These are phyloP conservation scores for Parapsyche elsis DNA, from an alignment of 1,140 invertebrate genomes.

Conservation along the genomic window DNA sequence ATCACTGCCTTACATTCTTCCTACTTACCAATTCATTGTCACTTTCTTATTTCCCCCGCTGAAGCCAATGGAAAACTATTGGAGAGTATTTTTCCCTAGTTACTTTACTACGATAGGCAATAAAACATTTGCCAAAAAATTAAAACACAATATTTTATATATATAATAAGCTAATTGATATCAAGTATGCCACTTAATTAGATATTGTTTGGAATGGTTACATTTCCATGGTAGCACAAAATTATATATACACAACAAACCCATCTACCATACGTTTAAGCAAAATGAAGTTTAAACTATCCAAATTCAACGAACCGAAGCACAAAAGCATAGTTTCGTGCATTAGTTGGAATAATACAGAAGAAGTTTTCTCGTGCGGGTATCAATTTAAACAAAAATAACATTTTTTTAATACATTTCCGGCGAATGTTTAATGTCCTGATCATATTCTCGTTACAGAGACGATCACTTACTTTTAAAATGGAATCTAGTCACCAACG, in stretches of 20 bases:
- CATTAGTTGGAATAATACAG: slow-evolving; percentile 90
- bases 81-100: too few relatives aligned
- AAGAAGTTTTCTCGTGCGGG: slow-evolving; percentile 93
- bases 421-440: slow-evolving; percentile 37
- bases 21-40: too few relatives aligned
- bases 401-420: slow-evolving; percentile 17
- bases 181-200: too few relatives aligned
- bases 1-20: too few relatives aligned
- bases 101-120: too few relatives aligned
- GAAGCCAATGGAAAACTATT: too few relatives aligned
- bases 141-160: too few relatives aligned
- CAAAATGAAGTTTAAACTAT: slow-evolving; percentile 86
- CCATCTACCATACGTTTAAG: background rate
- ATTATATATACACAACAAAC: slow-evolving; percentile 13
- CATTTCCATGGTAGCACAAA: background rate
- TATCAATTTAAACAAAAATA: slow-evolving; percentile 60
- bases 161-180: too few relatives aligned
- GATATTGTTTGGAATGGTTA: too few relatives aligned
- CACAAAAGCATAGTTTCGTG: slow-evolving; percentile 84
- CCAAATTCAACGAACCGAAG: slow-evolving; percentile 74
- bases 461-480: slow-evolving; percentile 92
- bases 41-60: too few relatives aligned
- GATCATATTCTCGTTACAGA: slow-evolving; percentile 63
- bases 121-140: too few relatives aligned
- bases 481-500: slow-evolving; percentile 86